Evolutionary conservation across 2,888 invertebrate genomes (phyloP).

Genomic region (Sisyra terminalis): DNA sequence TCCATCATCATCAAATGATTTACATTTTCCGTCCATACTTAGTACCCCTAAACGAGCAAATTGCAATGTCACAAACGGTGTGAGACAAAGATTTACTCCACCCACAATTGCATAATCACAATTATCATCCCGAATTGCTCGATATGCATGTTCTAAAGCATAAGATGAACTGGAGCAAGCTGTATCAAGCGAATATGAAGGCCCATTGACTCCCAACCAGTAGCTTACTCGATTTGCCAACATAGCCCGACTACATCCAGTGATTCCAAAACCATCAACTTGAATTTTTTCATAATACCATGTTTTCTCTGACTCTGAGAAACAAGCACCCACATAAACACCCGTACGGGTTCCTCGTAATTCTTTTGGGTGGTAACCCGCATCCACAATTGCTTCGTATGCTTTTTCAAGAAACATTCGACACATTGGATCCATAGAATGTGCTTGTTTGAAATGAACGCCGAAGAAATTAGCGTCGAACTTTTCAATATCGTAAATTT

Average conservation of each 20-base stretch:
- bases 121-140: constrained; percentile 56
- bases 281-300: constrained; percentile 54
- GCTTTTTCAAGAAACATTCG: constrained; percentile 39
- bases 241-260: constrained; percentile 5
- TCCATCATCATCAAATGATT: constrained; percentile 74
- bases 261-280: constrained; percentile 25
- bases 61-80: constrained; percentile 77
- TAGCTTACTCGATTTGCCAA: constrained; percentile 74
- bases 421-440: constrained; percentile 36
- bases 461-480: constrained; percentile 42
- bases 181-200: constrained; percentile 77
- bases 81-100: constrained; percentile 69
- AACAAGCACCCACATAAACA: constrained; percentile 63
- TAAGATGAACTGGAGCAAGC: constrained; percentile 90
- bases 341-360: constrained; percentile 58
- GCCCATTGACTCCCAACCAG: constrained; percentile 74
- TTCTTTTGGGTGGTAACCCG: constrained; percentile 48
- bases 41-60: constrained; percentile 67
- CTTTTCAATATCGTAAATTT: constrained; percentile 32
- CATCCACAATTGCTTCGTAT: constrained; percentile 41
- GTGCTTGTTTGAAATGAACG: constrained; percentile 50
- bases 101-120: constrained; percentile 85
- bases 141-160: constrained; percentile 69
- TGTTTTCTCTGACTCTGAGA: constrained; percentile 59
- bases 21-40: constrained; percentile 72